Evolutionary conservation across 2,113 vertebrate genomes (phyloP).

Genomic region (Mohoua ochrocephala): DNA sequence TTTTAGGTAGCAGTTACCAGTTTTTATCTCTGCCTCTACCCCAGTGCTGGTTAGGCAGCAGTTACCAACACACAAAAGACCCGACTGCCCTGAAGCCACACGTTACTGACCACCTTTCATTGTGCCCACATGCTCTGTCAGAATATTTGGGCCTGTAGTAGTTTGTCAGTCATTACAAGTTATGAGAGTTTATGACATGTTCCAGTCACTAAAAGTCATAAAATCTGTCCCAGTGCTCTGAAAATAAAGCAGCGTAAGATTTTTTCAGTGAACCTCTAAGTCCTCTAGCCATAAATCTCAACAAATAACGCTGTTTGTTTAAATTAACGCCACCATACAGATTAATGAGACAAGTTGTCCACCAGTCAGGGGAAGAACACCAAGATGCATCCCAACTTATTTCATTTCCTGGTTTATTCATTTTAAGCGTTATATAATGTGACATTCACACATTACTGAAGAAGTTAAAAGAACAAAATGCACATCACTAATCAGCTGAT

Average conservation of each 20-base stretch:
- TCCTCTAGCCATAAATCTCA: conserved; percentile 45
- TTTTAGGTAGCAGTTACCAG: background rate
- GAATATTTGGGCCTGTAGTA: background rate
- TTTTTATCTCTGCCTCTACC: background rate
- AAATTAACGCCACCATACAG: conserved; percentile 47
- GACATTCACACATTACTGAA: conserved; percentile 68
- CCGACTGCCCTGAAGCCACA: background rate
- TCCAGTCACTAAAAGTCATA: background rate
- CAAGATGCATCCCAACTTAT: conserved; percentile 55
- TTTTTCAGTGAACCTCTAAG: background rate
- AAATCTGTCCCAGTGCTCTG: background rate
- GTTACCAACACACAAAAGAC: background rate
- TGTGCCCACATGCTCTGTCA: background rate
- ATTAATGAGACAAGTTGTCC: conserved; percentile 64
- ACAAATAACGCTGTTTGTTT: conserved; percentile 50
- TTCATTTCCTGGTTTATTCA: conserved; percentile 58
- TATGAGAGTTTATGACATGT: background rate
- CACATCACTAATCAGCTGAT: conserved; percentile 52
- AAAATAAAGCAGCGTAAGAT: conserved; percentile 3
- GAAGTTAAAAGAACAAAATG: conserved; percentile 56
- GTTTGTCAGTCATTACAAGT: background rate
- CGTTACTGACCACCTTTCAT: background rate
- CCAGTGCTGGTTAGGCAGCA: background rate
- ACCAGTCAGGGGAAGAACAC: conserved; percentile 33
- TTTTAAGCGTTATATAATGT: conserved; percentile 56